phyloP scores from a whole-genome alignment of 2,797 vertebrate genomes.

The Sebastes diploproa region DNA sequence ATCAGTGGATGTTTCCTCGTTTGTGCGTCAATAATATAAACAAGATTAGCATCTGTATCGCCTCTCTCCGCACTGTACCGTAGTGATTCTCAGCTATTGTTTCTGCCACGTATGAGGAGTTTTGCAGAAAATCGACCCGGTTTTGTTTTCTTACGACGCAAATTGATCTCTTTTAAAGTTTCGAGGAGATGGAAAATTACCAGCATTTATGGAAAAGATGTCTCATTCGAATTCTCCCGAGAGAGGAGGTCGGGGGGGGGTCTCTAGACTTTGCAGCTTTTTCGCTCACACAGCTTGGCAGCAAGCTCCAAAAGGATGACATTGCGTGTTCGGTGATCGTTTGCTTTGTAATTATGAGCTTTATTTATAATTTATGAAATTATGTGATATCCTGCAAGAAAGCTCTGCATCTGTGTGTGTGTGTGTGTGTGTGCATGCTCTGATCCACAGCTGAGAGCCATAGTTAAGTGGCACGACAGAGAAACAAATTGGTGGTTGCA shows the following conservation, averaged over 20 bases:
- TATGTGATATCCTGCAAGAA: slow-evolving; percentile 11
- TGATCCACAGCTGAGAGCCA: slow-evolving; percentile 40
- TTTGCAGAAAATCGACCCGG: not conserved
- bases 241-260: not conserved
- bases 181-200: slow-evolving; percentile 35
- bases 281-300: slow-evolving; percentile 17
- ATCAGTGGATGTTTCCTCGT: not conserved
- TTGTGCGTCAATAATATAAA: not conserved
- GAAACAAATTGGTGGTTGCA: slow-evolving; percentile 58
- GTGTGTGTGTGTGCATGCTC: not conserved
- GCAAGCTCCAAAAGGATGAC: slow-evolving; percentile 13
- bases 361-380: slow-evolving; percentile 44
- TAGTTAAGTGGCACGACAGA: slow-evolving; percentile 42
- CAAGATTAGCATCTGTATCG: slow-evolving; percentile 16
- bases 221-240: slow-evolving; percentile 23
- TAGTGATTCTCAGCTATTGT: slow-evolving; percentile 17
- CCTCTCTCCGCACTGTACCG: not conserved
- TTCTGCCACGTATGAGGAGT: slow-evolving; percentile 24
- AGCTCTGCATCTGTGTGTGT: not conserved
- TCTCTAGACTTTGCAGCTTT: slow-evolving; percentile 21
- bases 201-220: slow-evolving; percentile 48
- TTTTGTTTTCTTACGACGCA: slow-evolving; percentile 39
- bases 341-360: slow-evolving; percentile 42
- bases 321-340: not conserved
- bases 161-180: slow-evolving; percentile 56